Percentiles rank a stretch among this genome's conserved stretches.
phyloP scores from a whole-genome alignment of 2,888 invertebrate species.

The Ophion obscuratus region DNA sequence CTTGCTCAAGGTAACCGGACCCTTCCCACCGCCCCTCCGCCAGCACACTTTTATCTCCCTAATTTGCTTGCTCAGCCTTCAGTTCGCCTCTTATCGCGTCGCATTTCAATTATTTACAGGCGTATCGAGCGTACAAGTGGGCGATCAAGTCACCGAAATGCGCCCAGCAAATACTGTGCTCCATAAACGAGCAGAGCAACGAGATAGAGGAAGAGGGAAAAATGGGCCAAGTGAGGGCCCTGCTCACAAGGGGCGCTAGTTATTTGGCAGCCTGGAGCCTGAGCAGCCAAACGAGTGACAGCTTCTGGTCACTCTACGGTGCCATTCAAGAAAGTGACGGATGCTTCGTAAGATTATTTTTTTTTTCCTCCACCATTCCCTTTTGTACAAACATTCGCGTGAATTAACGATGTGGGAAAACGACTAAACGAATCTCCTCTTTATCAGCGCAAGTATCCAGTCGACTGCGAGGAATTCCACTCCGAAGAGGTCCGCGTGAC shows the following conservation, averaged over 20 bases:
- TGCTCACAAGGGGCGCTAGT: slow-evolving; percentile 90
- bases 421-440: slow-evolving; percentile 5
- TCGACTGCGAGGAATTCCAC: slow-evolving; percentile 92
- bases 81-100: background rate
- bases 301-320: slow-evolving; percentile 92
- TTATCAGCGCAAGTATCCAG: slow-evolving; percentile 88
- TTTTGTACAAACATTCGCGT: background rate
- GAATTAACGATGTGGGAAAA: background rate
- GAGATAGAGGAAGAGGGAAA: slow-evolving; percentile 86
- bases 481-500: slow-evolving; percentile 93
- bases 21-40: background rate
- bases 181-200: slow-evolving; percentile 89
- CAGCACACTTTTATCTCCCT: background rate
- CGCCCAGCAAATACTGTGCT: slow-evolving; percentile 91
- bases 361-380: background rate
- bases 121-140: slow-evolving; percentile 92
- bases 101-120: slow-evolving; percentile 81
- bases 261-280: slow-evolving; percentile 91
- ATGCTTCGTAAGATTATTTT: slow-evolving; percentile 87
- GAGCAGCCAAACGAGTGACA: slow-evolving; percentile 89
- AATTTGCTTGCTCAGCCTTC: background rate
- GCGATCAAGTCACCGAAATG: slow-evolving; percentile 89
- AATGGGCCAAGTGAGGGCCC: slow-evolving; percentile 86
- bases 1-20: slow-evolving; percentile 85
- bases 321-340: slow-evolving; percentile 89